phyloP scores from a whole-genome alignment of 2,113 vertebrate genomes.

The Cyanoramphus novaezelandiae region DNA sequence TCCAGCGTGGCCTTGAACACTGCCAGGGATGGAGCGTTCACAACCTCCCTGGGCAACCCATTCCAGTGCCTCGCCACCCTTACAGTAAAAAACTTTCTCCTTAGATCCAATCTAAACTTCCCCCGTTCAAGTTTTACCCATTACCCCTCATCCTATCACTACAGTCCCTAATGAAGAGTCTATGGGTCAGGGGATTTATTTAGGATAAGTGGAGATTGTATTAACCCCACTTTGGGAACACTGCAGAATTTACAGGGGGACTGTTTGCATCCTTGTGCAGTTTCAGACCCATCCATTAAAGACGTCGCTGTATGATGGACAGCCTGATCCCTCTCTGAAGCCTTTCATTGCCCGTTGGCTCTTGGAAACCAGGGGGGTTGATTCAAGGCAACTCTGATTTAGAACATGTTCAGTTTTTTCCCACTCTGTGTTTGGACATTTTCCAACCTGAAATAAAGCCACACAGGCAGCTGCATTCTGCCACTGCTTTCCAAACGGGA shows the following conservation, averaged over 20 bases:
- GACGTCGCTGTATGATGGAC: fast-evolving
- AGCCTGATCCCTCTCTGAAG: neutral
- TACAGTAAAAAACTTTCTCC: no score
- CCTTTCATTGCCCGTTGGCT: neutral
- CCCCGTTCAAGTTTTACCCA: no score
- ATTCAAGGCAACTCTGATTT: neutral
- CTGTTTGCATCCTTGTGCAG: fast-evolving
- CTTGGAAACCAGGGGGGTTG: neutral
- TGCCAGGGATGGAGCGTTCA: no score
- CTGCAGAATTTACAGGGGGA: neutral
- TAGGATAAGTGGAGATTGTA: neutral
- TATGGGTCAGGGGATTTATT: neutral
- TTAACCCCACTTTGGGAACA: neutral
- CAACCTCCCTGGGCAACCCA: no score
- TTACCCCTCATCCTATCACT: no score
- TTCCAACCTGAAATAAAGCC: neutral
- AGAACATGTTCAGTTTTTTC: fast-evolving
- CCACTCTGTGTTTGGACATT: neutral
- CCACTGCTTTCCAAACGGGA: neutral
- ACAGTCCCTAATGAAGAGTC: no score
- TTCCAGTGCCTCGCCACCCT: no score
- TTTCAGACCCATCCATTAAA: fast-evolving
- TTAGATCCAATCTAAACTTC: no score
- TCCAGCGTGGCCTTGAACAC: no score
- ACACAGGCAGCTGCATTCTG: conserved; percentile 27